Base-by-base conservation (phyloP, 1,140 invertebrate species). In the Phortica variegata region DNA sequence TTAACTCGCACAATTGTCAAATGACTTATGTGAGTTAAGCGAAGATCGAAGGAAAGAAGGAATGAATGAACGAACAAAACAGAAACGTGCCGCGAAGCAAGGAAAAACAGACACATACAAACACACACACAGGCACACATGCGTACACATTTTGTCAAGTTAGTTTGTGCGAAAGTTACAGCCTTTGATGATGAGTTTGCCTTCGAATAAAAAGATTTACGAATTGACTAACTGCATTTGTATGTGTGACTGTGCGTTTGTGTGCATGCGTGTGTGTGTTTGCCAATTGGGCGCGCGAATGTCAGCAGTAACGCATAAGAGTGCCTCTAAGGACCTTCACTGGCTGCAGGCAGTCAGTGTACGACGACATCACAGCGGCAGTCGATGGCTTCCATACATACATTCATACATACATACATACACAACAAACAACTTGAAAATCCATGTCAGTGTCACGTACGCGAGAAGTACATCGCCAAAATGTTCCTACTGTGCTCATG, bases 381-480 rank as follows among this genome's bases (percentile, higher is more conserved):
- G n/a, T n/a, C 23, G 10, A 6, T 26, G 23, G 23, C 10, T 6
- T 26, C 23, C 10, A 10, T 10, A 26, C 10, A 26, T 10, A 26
- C 23, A 41, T 37, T 16, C 40, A 23, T 29, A 40, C 26, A 13
- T 32, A 51, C 49, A 53, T 29, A 47, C 52, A 58, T 41, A 56
- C 50, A 47, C 47, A 39, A 51, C 43, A 60, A 59, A 60, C 60
- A 68, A 60, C 63, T 68, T 61, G 63, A 68, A 66, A 68, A 68
- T 68, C 63, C 65, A 68, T 68, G 63, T 68, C 63, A 68, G 63
- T 68, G 63, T 68, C 63, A 68, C 63, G 63, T 68, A 68, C 23
- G n/a, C n/a, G n/a, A n/a, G n/a, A n/a, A n/a, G n/a, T n/a, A n/a
- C n/a, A n/a, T n/a, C n/a, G n/a, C n/a, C n/a, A n/a, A n/a, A n/a